These are phyloP conservation scores for Troides helena DNA, from an alignment of 2,888 invertebrate species.

Conservation along the genomic window DNA sequence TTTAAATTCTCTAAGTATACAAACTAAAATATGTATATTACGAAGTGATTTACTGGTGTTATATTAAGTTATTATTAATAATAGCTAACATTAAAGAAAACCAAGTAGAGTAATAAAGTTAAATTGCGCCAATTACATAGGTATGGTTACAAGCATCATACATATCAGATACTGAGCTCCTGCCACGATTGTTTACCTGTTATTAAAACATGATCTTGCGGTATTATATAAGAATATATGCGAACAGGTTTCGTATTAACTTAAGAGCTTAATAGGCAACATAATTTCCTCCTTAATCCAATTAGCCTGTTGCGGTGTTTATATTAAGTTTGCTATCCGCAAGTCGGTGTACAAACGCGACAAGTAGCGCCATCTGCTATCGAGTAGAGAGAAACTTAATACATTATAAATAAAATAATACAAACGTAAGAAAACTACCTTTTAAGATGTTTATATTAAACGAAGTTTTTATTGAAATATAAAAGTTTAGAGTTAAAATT, in stretches of 20 bases:
- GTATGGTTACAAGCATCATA: background rate
- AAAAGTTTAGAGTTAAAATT: too few species aligned
- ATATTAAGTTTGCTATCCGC: conserved; percentile 16
- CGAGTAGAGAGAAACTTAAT: conserved; percentile 46
- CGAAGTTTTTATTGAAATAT: too few species aligned
- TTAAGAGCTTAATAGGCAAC: conserved; percentile 36
- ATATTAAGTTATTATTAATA: background rate
- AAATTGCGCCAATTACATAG: conserved; percentile 9
- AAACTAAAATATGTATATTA: too few species aligned
- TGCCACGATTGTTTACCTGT: conserved; percentile 32
- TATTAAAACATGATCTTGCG: conserved; percentile 37
- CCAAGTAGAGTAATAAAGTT: conserved; percentile 19
- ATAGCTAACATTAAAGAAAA: background rate
- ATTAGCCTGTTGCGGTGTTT: conserved; percentile 31
- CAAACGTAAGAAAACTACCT: background rate
- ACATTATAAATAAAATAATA: background rate
- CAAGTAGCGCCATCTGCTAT: conserved; percentile 58
- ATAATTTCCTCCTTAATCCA: conserved; percentile 37
- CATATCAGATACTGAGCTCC: conserved; percentile 1
- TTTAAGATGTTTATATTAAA: too few species aligned
- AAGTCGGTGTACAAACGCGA: conserved; percentile 21
- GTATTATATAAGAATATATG: conserved; percentile 34
- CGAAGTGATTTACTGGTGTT: too few species aligned
- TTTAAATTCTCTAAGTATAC: too few species aligned
- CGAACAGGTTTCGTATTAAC: conserved; percentile 35